Base-by-base conservation (phyloP, 2,113 vertebrate genomes). In the Pteruthius melanotis region DNA sequence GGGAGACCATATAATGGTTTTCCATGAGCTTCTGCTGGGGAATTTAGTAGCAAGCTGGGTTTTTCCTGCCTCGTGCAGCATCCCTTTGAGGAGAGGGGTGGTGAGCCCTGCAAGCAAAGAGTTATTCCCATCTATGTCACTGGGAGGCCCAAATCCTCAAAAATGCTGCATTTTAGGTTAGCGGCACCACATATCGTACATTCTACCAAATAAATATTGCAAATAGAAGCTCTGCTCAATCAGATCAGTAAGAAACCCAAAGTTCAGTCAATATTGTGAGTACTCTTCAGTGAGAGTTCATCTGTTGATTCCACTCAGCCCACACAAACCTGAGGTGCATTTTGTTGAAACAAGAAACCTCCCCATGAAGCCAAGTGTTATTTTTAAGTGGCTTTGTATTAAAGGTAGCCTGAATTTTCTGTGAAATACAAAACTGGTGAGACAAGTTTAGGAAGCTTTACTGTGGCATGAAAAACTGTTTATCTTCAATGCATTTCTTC, bases 311-410 rank as follows among this genome's bases (percentile, higher is more conserved):
- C 57, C 83, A 45, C 68, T 86, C 57, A 91, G 80, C 93, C 86
- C 77, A 88, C 81, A 72, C 71, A 95, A 87, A 76, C 54, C 52
- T 79, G 89, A 94, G 79, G 74, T 83, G 64, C 70, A 83, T 91
- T 91, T 68, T 68, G 28, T 60, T 92, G 49, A 75, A 93, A 95
- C 95, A 78, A 95, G 90, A 97, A 96, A 84, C 66, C 74, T 72
- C 65, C 39, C 17, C 13, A 11, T 22, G 65, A 91, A 78, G 33
- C 49, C 57, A 91, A 93, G 59, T 45, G 87, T 61, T 94, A 95
- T 94, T 94, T 93, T 95, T 89, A 76, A 91, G 56, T 24, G 64
- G 44, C 15, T 64, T 76, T 80, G 45, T 85, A 26, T 63, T 69
- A 74, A 87, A 94, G 28, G 82, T 66, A 88, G 83, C 40, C 26